These are phyloP conservation scores for Lophius americanus DNA, from an alignment of 2,797 vertebrate species.

Conservation along the genomic window DNA sequence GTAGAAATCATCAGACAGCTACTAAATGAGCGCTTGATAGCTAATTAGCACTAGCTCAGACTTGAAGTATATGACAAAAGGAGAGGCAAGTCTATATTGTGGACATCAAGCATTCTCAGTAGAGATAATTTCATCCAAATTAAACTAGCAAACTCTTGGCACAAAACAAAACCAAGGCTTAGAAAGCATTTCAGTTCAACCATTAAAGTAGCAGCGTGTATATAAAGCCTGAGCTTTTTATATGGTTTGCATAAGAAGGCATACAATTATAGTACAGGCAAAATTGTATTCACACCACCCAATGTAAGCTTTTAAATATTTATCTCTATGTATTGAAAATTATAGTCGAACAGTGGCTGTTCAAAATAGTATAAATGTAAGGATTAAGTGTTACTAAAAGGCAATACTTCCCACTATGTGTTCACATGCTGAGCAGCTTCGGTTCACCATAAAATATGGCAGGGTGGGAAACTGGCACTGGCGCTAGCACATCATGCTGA, in stretches of 20 bases:
- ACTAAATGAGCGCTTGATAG: conserved; percentile 36
- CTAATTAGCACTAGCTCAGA: conserved; percentile 30
- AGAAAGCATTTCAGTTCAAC: conserved; percentile 3
- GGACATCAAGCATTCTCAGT: conserved; percentile 35
- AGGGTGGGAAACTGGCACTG: conserved; percentile 71
- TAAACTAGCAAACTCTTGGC: conserved; percentile 27
- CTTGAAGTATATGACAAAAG: conserved; percentile 13
- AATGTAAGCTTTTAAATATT: not conserved
- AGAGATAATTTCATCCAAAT: conserved; percentile 26
- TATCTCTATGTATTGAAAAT: not conserved
- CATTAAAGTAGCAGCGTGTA: not conserved
- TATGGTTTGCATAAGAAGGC: conserved; percentile 1
- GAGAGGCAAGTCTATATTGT: conserved; percentile 18
- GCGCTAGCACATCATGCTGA: conserved; percentile 59
- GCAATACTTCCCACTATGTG: conserved; percentile 53
- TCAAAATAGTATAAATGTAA: not conserved
- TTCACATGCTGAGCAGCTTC: conserved; percentile 45
- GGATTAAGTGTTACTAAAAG: conserved; percentile 23
- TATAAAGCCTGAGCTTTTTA: conserved; percentile 1
- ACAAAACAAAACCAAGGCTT: not conserved
- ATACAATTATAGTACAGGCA: not conserved
- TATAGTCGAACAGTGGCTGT: no score
- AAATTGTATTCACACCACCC: not conserved
- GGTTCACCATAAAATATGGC: conserved; percentile 60
- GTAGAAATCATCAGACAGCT: conserved; percentile 17